A percentile compares a stretch with the other conserved stretches of the same genome.
Conservation (phyloP, 2,888 invertebrate genomes). For the Phaedon cochleariae region DNA sequence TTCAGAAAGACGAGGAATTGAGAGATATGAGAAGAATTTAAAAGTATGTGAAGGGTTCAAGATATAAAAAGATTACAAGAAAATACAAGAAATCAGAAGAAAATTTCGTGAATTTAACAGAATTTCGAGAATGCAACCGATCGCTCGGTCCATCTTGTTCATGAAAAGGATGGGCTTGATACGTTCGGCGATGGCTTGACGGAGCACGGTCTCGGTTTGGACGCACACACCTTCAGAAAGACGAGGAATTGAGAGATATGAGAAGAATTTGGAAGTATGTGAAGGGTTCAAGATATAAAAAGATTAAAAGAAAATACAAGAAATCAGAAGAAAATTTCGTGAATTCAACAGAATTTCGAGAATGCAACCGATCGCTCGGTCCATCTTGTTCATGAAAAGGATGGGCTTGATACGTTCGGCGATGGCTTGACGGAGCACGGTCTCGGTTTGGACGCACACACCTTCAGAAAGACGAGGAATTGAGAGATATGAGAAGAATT, state of each 20-base stretch:
- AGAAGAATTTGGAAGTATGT: not conserved
- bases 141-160: conserved; percentile 99
- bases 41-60: not conserved
- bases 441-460: conserved; percentile 99
- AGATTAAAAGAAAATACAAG: too few species aligned
- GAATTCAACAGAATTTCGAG: too few species aligned
- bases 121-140: too few species aligned
- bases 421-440: conserved; percentile 99
- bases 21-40: not conserved
- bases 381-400: conserved; percentile 99
- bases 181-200: conserved; percentile 99
- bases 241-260: too few species aligned
- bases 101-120: too few species aligned
- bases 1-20: too few species aligned
- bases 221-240: conserved; percentile 94
- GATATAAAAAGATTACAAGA: too few species aligned
- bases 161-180: conserved; percentile 99
- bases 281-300: too few species aligned
- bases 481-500: not conserved
- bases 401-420: conserved; percentile 99
- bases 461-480: too few species aligned
- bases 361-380: too few species aligned
- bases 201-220: conserved; percentile 99
- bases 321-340: too few species aligned
- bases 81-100: too few species aligned